Evolutionary conservation across 2,888 invertebrate species (phyloP).

Genomic region (Eilema depressum): DNA sequence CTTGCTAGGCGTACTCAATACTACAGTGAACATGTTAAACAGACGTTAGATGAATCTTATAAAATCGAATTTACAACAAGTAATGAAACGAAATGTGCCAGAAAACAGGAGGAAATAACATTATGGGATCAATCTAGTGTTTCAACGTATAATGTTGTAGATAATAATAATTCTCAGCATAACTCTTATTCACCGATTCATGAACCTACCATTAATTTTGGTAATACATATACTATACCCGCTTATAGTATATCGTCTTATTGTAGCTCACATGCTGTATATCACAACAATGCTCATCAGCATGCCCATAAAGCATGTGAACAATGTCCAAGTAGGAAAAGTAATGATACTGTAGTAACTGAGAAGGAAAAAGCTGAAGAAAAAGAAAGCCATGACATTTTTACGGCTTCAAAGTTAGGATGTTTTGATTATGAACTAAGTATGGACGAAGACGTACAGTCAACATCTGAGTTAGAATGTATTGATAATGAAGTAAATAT

Average conservation of each 20-base stretch:
- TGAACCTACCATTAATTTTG: slow-evolving; percentile 10
- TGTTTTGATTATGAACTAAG: no score
- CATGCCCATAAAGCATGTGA: slow-evolving; percentile 5
- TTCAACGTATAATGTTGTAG: not conserved
- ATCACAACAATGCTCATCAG: slow-evolving; percentile 2
- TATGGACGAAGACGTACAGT: slow-evolving; percentile 36
- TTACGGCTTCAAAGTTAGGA: slow-evolving; percentile 50
- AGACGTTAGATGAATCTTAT: slow-evolving; percentile 46
- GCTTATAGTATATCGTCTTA: slow-evolving; percentile 5
- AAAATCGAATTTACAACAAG: slow-evolving; percentile 56
- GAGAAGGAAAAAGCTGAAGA: slow-evolving; percentile 10
- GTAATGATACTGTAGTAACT: slow-evolving; percentile 18
- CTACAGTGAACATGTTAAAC: slow-evolving; percentile 22
- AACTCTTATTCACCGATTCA: not conserved
- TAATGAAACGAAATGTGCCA: slow-evolving; percentile 21
- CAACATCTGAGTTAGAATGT: slow-evolving; percentile 34
- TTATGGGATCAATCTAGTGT: not conserved
- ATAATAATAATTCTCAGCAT: not conserved
- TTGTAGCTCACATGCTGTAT: not conserved
- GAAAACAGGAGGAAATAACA: not conserved
- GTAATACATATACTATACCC: slow-evolving; percentile 35
- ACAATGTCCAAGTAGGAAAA: slow-evolving; percentile 31
- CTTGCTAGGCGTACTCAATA: slow-evolving; percentile 7
- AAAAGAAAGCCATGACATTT: slow-evolving; percentile 38
- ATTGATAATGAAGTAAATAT: slow-evolving; percentile 12